phyloP scores from a whole-genome alignment of 64 coral and sea anemone species.

The Pachyseris speciosa region DNA sequence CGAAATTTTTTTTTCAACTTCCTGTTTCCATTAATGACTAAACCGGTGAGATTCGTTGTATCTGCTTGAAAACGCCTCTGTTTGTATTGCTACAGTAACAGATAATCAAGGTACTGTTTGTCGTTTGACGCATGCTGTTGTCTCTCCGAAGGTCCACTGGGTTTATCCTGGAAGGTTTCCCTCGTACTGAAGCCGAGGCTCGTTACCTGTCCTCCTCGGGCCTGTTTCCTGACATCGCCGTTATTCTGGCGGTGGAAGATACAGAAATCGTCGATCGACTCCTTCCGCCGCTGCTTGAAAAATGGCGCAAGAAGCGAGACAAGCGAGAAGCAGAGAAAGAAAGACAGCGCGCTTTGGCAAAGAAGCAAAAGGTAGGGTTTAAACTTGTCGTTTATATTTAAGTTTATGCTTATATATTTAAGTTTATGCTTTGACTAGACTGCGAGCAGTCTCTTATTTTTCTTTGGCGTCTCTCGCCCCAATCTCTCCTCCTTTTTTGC shows the following conservation, averaged over 20 bases:
- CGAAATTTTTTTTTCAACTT: no score
- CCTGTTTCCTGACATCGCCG: constrained; percentile 79
- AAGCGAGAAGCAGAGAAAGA: constrained; percentile 90
- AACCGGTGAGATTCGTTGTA: no score
- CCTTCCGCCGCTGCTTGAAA: constrained; percentile 83
- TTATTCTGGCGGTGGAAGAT: constrained; percentile 90
- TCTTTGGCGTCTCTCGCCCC: no score
- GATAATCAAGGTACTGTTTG: neutral
- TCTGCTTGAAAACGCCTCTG: no score
- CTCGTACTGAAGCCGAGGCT: constrained; percentile 78
- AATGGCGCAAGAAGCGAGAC: constrained; percentile 90
- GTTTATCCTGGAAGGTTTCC: constrained; percentile 94
- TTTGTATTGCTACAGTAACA: neutral
- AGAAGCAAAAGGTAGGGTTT: constrained; percentile 70
- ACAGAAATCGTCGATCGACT: constrained; percentile 85
- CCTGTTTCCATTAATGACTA: no score
- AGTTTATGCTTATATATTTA: neutral
- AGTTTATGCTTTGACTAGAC: neutral
- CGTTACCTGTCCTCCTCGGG: constrained; percentile 73
- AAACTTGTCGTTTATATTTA: neutral
- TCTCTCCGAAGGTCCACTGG: constrained; percentile 73
- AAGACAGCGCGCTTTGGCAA: constrained; percentile 73
- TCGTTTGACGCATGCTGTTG: neutral
- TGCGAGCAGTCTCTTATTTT: no score
- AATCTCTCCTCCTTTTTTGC: no score